phyloP scores from a whole-genome alignment of 2,113 vertebrate species.

The Eupsittula cactorum region DNA sequence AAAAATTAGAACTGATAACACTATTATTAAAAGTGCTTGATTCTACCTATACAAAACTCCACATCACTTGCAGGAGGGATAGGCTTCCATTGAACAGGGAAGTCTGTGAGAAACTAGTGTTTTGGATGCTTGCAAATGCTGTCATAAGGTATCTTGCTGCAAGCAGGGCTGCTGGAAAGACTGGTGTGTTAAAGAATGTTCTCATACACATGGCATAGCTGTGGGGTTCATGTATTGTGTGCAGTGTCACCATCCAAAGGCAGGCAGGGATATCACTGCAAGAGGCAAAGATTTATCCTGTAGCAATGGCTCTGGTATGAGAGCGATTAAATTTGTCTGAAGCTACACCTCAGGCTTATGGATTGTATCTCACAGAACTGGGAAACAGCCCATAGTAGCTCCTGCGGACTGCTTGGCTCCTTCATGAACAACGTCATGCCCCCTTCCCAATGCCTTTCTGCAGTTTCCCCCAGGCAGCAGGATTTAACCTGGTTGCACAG shows the following conservation, averaged over 20 bases:
- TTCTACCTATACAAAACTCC: not conserved
- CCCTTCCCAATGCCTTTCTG: not conserved
- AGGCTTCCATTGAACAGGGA: not conserved
- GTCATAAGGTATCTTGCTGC: not conserved
- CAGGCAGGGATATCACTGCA: not conserved
- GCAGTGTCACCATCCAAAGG: not conserved
- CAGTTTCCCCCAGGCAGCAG: not conserved
- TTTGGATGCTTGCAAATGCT: not conserved
- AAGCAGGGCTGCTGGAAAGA: not conserved
- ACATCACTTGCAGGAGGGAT: accelerated
- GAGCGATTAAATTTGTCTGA: not conserved
- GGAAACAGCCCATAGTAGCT: not conserved
- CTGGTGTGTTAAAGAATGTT: accelerated
- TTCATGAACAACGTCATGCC: accelerated
- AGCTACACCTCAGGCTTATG: not conserved
- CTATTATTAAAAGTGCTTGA: not conserved
- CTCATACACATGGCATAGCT: not conserved
- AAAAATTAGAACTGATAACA: accelerated
- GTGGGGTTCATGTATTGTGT: not conserved
- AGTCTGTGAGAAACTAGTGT: not conserved
- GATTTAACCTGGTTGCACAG: not conserved
- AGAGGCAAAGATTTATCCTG: not conserved
- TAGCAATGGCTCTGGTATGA: not conserved
- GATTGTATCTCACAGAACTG: not conserved
- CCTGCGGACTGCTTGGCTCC: not conserved